phyloP scores from a whole-genome alignment of 2,888 invertebrate genomes.

The Habrosyne pyritoides region DNA sequence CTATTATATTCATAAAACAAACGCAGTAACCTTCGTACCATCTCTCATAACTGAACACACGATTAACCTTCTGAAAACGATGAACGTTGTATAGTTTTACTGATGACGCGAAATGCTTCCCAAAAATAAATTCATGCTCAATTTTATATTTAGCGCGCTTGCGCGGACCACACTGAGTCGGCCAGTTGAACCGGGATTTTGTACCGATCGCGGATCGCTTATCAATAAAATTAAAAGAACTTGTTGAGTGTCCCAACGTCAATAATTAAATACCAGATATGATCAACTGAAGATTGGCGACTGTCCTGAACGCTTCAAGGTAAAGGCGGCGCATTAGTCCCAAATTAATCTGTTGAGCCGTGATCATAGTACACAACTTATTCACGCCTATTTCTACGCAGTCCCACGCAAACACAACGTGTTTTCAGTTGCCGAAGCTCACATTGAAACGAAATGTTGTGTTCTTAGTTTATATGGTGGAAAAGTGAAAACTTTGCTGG shows the following conservation, averaged over 20 bases:
- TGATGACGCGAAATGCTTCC: conserved; percentile 79
- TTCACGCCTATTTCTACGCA: conserved; percentile 82
- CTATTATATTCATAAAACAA: conserved; percentile 14
- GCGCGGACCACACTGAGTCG: conserved; percentile 68
- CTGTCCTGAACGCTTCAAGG: conserved; percentile 68
- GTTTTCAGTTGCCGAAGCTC: conserved; percentile 77
- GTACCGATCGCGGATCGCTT: conserved; percentile 74
- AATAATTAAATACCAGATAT: conserved; percentile 58
- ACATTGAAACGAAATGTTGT: conserved; percentile 80
- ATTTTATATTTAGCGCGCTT: conserved; percentile 81
- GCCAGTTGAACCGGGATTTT: conserved; percentile 79
- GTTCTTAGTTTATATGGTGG: conserved; percentile 76
- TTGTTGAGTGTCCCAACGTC: conserved; percentile 49
- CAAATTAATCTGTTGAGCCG: conserved; percentile 67
- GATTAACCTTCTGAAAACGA: conserved; percentile 37
- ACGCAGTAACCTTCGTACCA: conserved; percentile 9
- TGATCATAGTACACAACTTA: conserved; percentile 76
- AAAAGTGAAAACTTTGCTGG: conserved; percentile 65
- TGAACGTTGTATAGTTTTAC: conserved; percentile 44
- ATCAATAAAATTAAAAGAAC: conserved; percentile 46
- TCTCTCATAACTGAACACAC: conserved; percentile 31
- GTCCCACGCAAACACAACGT: conserved; percentile 79
- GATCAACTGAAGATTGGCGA: conserved; percentile 51
- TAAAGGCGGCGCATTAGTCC: conserved; percentile 69
- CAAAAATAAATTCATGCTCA: conserved; percentile 81